phyloP scores from a whole-genome alignment of 2,113 vertebrate genomes.

The Stictonetta naevosa region DNA sequence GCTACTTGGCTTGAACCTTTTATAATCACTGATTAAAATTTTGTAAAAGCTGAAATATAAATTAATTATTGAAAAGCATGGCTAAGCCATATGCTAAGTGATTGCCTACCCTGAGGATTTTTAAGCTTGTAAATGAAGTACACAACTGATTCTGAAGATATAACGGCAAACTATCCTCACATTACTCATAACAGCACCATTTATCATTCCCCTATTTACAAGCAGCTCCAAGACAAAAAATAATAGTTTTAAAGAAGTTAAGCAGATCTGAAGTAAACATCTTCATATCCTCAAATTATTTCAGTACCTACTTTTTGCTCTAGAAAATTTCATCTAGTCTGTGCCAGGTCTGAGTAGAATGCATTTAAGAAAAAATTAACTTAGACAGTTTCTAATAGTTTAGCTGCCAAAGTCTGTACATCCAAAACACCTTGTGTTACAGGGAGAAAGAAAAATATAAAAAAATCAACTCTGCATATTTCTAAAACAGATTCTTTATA shows the following conservation, averaged over 20 bases:
- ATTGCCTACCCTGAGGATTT: background rate
- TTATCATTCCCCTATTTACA: background rate
- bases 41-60: conserved; percentile 22
- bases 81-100: background rate
- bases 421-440: background rate
- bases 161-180: background rate
- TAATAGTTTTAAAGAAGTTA: background rate
- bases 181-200: background rate
- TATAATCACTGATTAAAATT: background rate
- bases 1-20: background rate
- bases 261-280: background rate
- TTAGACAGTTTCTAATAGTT: background rate
- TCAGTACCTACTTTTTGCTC: background rate
- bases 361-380: background rate
- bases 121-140: conserved; percentile 21
- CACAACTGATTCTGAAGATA: background rate
- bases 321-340: background rate
- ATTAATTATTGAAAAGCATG: conserved; percentile 25
- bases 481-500: background rate
- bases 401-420: background rate
- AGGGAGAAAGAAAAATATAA: background rate
- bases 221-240: background rate
- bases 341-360: background rate
- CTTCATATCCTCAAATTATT: background rate
- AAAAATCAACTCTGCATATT: background rate